phyloP scores from a whole-genome alignment of 2,113 vertebrate species.

The Trematocara stigmaticum region DNA sequence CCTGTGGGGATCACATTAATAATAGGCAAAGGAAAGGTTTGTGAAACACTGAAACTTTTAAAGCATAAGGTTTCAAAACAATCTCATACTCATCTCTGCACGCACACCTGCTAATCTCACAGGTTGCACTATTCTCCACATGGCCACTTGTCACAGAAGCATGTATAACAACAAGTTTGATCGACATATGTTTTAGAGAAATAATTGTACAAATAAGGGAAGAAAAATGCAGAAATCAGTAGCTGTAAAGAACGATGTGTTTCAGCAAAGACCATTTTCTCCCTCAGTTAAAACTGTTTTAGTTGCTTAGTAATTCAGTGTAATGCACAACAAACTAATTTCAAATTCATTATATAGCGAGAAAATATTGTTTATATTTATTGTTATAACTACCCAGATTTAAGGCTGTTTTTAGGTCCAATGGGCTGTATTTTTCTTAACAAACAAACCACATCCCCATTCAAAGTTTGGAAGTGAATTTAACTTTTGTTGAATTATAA shows the following conservation, averaged over 20 bases:
- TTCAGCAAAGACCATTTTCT: neutral
- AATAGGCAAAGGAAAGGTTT: neutral
- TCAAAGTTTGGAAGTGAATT: neutral
- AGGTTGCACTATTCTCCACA: neutral
- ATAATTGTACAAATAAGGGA: neutral
- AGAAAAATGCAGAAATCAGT: neutral
- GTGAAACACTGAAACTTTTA: neutral
- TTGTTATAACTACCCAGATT: neutral
- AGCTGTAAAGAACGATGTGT: neutral
- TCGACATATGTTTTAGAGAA: neutral
- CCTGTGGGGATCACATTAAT: neutral
- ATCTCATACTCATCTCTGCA: neutral
- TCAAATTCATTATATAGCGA: neutral
- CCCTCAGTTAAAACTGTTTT: neutral
- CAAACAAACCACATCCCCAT: neutral
- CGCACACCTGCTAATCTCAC: neutral
- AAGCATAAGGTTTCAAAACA: neutral
- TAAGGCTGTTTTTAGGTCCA: neutral
- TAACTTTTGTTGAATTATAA: neutral
- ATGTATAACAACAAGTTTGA: neutral
- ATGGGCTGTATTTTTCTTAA: neutral
- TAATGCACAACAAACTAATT: neutral
- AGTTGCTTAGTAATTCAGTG: neutral
- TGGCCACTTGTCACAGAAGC: neutral
- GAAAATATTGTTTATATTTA: neutral